Evolutionary conservation across 2,888 invertebrate genomes (phyloP).

Genomic region (Nudaria mundana): DNA sequence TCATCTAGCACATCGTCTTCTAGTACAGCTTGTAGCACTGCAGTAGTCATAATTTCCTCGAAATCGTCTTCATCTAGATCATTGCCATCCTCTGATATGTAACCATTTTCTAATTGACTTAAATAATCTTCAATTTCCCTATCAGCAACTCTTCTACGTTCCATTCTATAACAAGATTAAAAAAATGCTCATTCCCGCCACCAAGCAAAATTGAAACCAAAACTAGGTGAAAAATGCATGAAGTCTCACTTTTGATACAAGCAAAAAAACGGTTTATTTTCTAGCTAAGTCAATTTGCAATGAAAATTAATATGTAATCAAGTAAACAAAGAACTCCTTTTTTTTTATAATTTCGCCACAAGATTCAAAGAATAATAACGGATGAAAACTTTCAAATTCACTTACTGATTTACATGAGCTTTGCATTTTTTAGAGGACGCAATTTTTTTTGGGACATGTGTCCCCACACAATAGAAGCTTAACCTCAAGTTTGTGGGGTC

Average conservation of each 20-base stretch:
- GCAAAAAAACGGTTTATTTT: slow-evolving; percentile 7
- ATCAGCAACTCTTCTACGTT: slow-evolving; percentile 12
- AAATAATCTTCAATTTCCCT: slow-evolving; percentile 20
- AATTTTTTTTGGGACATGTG: too few relatives aligned
- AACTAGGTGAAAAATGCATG: slow-evolving; percentile 18
- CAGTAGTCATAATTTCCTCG: slow-evolving; percentile 6
- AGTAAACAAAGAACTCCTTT: neutral
- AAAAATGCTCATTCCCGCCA: slow-evolving; percentile 16
- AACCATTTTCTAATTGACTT: slow-evolving; percentile 18
- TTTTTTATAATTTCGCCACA: slow-evolving; percentile 1
- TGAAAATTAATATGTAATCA: slow-evolving; percentile 10
- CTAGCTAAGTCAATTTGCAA: slow-evolving; percentile 3
- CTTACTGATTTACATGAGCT: neutral
- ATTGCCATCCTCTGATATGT: slow-evolving; percentile 16
- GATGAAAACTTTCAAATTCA: slow-evolving; percentile 9
- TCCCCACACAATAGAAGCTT: too few relatives aligned
- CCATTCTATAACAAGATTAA: slow-evolving; percentile 17
- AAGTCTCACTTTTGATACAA: slow-evolving; percentile 15
- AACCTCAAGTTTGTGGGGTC: too few relatives aligned
- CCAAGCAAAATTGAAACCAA: slow-evolving; percentile 12
- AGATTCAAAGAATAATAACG: slow-evolving; percentile 11
- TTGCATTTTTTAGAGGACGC: too few relatives aligned
- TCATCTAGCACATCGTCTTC: slow-evolving; percentile 12
- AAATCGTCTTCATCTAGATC: slow-evolving; percentile 18
- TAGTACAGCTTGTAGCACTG: slow-evolving; percentile 12